Base-by-base conservation (phyloP, 2,888 invertebrate species). In the Heteromyza rotundicornis region DNA sequence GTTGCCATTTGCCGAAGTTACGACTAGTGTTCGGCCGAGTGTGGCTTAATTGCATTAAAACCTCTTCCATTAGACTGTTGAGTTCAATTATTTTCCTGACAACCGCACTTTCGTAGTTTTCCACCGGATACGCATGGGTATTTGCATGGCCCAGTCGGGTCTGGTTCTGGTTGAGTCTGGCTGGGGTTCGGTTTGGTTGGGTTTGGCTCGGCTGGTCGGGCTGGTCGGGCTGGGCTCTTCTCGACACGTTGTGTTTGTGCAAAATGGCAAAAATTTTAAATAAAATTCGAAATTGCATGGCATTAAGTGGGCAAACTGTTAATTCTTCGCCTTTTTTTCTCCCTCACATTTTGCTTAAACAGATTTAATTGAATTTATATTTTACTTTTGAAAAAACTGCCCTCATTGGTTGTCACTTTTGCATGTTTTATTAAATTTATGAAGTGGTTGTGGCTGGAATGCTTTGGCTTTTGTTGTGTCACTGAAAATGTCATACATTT, bases 41-140 rank as follows among this genome's bases (percentile, higher is more conserved):
- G 54, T 54, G 54, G 35, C 54, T 64, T 71, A 71, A 71, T 70
- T 69, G 68, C 70, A 71, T 71, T 71, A 71, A 70, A 69, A 65
- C 68, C 66, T 68, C 68, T 69, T 70, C 70, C 71, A 71, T 71
- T 70, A 71, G 68, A 68, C 66, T 71, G 70, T 71, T 70, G 68
- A 66, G 70, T 68, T 68, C 71, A 71, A 71, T 71, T 71, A 70
- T 65, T 60, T 63, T 22, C 55, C 59, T 58, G 65, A 63, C 66
- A 60, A 63, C 62, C 64, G 40, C 62, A 59, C 53, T 22, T 2
- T 24, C 8, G n/a, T 23, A 23, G 53, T 35, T n/a, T n/a, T n/a
- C n/a, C n/a, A n/a, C n/a, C n/a, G n/a, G n/a, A n/a, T n/a, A n/a
- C n/a, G n/a, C n/a, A n/a, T n/a, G n/a, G n/a, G n/a, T n/a, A n/a